phyloP scores from a whole-genome alignment of 1,140 invertebrate species.

The Eueides isabella region DNA sequence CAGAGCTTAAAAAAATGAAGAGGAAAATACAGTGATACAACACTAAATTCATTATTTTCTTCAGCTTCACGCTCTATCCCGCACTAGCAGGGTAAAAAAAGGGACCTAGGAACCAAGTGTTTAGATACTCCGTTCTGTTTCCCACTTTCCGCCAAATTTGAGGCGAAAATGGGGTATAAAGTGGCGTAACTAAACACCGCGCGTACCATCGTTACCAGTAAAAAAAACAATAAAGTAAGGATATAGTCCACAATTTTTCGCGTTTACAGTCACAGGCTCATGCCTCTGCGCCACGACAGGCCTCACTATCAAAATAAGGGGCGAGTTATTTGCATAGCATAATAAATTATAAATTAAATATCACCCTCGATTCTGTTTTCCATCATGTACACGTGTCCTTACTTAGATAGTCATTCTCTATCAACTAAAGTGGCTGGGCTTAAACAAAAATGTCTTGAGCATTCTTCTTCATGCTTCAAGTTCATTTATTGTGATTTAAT shows the following conservation, averaged over 20 bases:
- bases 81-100: neutral
- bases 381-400: neutral
- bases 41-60: too few species aligned
- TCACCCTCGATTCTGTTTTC: neutral
- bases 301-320: too few species aligned
- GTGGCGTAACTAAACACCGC: too few species aligned
- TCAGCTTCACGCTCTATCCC: neutral
- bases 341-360: constrained; percentile 27
- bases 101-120: neutral
- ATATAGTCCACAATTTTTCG: too few species aligned
- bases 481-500: neutral
- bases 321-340: constrained; percentile 15
- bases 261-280: too few species aligned
- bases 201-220: too few species aligned
- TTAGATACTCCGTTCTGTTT: neutral
- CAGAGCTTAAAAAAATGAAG: too few species aligned
- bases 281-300: too few species aligned
- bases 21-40: too few species aligned
- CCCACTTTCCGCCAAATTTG: neutral
- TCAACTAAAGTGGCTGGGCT: neutral
- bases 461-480: neutral
- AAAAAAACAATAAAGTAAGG: too few species aligned
- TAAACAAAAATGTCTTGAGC: constrained; percentile 10
- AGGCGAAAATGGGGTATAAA: neutral
- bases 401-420: constrained; percentile 2